Evolutionary conservation across 1,140 invertebrate species (phyloP).

Genomic region (Eriocheir sinensis): DNA sequence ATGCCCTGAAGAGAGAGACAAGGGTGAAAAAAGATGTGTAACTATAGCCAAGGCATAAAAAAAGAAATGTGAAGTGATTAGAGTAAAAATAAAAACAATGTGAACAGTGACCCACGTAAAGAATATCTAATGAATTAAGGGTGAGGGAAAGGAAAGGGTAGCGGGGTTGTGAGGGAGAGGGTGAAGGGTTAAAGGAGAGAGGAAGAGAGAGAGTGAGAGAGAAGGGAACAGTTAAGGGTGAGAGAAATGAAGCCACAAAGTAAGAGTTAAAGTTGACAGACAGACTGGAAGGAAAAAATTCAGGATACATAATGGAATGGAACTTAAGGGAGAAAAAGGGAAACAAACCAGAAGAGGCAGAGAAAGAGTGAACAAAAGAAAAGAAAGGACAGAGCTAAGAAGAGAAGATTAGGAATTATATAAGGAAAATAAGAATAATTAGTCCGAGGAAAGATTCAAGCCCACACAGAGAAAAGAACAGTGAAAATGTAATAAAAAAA

Average conservation of each 20-base stretch:
- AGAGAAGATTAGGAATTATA: background rate
- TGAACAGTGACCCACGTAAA: background rate
- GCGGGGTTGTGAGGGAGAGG: background rate
- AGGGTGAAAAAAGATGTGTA: too few species aligned
- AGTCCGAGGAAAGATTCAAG: too few species aligned
- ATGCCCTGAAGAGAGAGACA: too few species aligned
- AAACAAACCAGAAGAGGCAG: too few species aligned
- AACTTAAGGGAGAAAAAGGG: background rate
- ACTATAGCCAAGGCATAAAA: too few species aligned
- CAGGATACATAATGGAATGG: too few species aligned
- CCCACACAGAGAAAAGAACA: too few species aligned
- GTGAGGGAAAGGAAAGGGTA: background rate
- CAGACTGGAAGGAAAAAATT: too few species aligned
- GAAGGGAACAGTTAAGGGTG: slow-evolving; percentile 32
- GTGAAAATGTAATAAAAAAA: too few species aligned
- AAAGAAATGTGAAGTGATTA: too few species aligned
- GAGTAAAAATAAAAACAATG: background rate
- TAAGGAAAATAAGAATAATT: too few species aligned
- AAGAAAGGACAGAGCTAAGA: background rate
- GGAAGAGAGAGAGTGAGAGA: slow-evolving; percentile 18
- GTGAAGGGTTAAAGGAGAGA: background rate
- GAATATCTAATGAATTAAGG: background rate
- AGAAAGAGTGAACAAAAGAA: background rate
- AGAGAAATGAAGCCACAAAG: background rate
- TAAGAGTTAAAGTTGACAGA: too few species aligned